Evolutionary conservation across 2,113 vertebrate genomes (phyloP), one percentile per base, ranked within the genome.

Genomic region (Gambusia affinis): DNA sequence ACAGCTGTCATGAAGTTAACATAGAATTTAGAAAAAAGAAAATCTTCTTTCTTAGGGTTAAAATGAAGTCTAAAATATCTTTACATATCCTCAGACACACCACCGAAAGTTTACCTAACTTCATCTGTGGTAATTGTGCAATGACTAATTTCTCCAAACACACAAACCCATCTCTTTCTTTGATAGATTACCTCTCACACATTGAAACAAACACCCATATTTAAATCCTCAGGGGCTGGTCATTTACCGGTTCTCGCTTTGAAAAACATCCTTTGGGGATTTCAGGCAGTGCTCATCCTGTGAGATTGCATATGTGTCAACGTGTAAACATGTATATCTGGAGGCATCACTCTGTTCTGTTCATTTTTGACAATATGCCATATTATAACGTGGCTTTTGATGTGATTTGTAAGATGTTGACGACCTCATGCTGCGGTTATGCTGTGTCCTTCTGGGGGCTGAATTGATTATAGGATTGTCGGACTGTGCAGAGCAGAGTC

Each of bases 251-350:
- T 62, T 79, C 80, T 72, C 29, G 47, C 82, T 80, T 81, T 79
- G 87, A 87, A 90, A 91, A 92, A 93, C 91, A 91, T 84, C 87
- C 83, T 76, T 44, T 66, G 84, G 84, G 88, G 85, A 89, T 88
- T 91, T 91, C 31, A 78, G 39, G 39, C 67, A 42, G 54, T 67
- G 63, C 83, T 91, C 87, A 91, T 92, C 92, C 89, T 60, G 51
- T 76, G 83, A 81, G 86, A 86, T 80, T 85, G 84, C 57, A 22
- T 82, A 79, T 86, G 83, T 86, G 86, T 83, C 78, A 81, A 84
- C 85, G 89, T 89, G 88, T 89, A 91, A 91, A 90, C 90, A 90
- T 82, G 83, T 83, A 80, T 88, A 82, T 89, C 61, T 68, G 81
- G 81, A 82, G 69, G 68, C 37, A 72, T 78, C 51, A 85, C 88